Evolutionary conservation across 35 echinoderm and acorn worm species (phyloP), one percentile per base, ranked within the genome.

Genomic region (Lytechinus variegatus): DNA sequence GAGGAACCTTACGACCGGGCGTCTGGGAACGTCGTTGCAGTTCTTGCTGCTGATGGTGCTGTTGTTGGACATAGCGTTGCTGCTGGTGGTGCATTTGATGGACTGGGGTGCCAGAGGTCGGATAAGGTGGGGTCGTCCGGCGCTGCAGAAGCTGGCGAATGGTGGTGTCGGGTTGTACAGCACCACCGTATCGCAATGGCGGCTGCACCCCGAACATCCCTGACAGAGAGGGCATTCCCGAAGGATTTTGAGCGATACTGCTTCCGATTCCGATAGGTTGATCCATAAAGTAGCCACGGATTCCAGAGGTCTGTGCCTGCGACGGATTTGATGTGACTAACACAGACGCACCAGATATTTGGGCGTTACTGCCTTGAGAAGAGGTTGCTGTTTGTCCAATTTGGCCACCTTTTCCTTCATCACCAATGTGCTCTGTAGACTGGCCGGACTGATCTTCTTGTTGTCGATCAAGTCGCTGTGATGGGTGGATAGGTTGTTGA

Each of bases 91-190:
- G 66, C 16, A 79, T 4, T 79, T 79, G 66, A 24, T 79, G 66
- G 66, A 79, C 7, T 6, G 66, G 66, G 21, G 66, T 79, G 66
- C 66, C 66, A 7, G 21, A 24, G 66, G 5, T 79, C 21, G 66
- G 66, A 44, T 90, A 90, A 10, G 88, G 88, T 54, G 9, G 28
- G 28, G 10, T 90, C 29, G 88, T 33, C 10, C 28, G 88, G 52
- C 52, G 16, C 88, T 90, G 88, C 88, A 90, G 88, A 44, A 90
- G 88, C 52, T 90, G 88, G 16, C 88, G 28, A 16, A 90, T 90
- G 14, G 66, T 79, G 66, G 66, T 16, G 66, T 79, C 66, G 66
- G 66, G n/a, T 79, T 24, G 66, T 16, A 79, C 66, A 16, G 66
- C 66, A 79, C 66, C 12, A 16, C 66, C 66, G n/a, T 79, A 24